Evolutionary conservation across 1,140 invertebrate species (phyloP).

Genomic region (Drosophila subobscura): DNA sequence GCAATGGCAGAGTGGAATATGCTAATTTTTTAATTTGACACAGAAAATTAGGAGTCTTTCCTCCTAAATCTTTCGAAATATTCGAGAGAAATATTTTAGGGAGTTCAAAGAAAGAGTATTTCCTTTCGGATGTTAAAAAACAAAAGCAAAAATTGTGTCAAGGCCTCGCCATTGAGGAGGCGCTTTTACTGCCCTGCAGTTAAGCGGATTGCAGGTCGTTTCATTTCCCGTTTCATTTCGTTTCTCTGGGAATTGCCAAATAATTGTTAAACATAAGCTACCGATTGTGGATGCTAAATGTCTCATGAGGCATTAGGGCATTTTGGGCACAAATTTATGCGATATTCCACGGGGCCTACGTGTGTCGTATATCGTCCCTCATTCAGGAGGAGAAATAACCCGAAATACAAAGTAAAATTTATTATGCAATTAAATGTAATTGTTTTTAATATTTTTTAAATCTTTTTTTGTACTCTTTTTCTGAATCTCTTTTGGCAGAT

Average conservation of each 20-base stretch:
- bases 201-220: slow-evolving; percentile 51
- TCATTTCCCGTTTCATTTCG: slow-evolving; percentile 39
- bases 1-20: no score
- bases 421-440: slow-evolving; percentile 62
- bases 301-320: slow-evolving; percentile 44
- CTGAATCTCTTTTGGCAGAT: slow-evolving; percentile 5
- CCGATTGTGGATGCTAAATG: slow-evolving; percentile 28
- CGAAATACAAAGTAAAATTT: slow-evolving; percentile 39
- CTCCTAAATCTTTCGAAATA: no score
- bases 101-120: not conserved
- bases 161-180: slow-evolving; percentile 28
- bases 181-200: slow-evolving; percentile 45
- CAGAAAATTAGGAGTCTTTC: no score
- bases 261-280: slow-evolving; percentile 69
- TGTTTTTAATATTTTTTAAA: slow-evolving; percentile 38
- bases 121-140: slow-evolving; percentile 5
- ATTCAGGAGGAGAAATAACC: slow-evolving; percentile 16
- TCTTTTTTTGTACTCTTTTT: slow-evolving; percentile 13
- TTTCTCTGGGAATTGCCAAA: slow-evolving; percentile 62
- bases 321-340: slow-evolving; percentile 23
- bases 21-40: no score
- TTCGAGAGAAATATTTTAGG: slow-evolving; percentile 14
- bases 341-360: no score
- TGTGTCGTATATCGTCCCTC: slow-evolving; percentile 8
- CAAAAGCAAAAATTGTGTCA: slow-evolving; percentile 58